Base-by-base conservation (phyloP, 1,140 invertebrate genomes). In the Leptoteleia sp. region DNA sequence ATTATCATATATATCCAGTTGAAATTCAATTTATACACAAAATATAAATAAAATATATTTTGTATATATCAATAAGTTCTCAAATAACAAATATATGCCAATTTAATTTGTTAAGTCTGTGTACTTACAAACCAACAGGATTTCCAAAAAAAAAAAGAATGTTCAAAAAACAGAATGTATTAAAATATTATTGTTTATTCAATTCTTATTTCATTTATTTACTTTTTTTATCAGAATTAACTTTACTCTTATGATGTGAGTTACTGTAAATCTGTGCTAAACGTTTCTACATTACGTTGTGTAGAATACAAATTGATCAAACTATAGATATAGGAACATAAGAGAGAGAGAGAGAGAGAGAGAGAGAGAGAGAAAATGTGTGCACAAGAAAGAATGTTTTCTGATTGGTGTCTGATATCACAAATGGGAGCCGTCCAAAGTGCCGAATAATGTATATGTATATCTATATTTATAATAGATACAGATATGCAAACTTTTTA, bases 301-400 rank as follows among this genome's bases (percentile, higher is more conserved):
- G 45, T 50, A 59, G 37, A 57, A 68, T 50, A 13, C 35, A 70
- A 59, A 35, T 50, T 43, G 19, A 68, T 52, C 19, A 40, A 57
- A 68, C 48, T 57, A n/a, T 59, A 59, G 15, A 6, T 70, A 43
- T 59, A 57, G 13, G 37, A 37, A 45, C n/a, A 25, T 15, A 31
- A 52, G 35, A 52, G 25, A 50, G 15, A 48, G 19, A 61, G 13
- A 42, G 13, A 64, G 35, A 16, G 7, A 47, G 22, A 27, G 57
- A 27, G 15, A 27, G 29, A 12, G 17, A 22, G 37, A 37, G 22
- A 37, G 3, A 11, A n/a, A 37, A 12, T 15, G 22, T 6, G 48
- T 33, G 22, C 22, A 3, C 22, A 25, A 25, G 22, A 25, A 6
- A 25, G 22, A 25, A 25, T 25, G 22, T 25, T 3, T 25, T 3